These are phyloP conservation scores for Bergia puertoricense DNA, from an alignment of 92 coral and sea anemone species.

Conservation along the genomic window DNA sequence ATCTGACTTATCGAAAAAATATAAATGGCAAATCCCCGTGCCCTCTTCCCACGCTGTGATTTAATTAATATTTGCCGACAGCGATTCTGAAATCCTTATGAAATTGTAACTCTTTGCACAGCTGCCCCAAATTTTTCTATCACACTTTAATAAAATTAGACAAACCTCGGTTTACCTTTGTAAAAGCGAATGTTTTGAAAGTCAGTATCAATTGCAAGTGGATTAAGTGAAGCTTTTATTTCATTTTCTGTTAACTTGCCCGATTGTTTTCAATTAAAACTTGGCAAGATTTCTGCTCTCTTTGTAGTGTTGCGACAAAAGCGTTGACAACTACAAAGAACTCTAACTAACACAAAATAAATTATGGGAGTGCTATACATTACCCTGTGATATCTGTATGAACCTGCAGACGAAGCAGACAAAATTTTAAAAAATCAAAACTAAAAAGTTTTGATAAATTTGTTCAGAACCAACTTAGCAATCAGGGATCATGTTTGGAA, in stretches of 20 bases:
- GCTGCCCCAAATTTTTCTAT: background rate
- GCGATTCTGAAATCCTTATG: background rate
- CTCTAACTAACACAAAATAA: no score
- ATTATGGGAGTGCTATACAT: no score
- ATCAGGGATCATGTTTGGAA: no score
- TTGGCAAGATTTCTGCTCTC: background rate
- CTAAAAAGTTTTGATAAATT: no score
- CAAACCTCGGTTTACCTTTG: background rate
- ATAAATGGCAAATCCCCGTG: background rate
- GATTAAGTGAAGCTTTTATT: background rate
- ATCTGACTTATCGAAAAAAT: background rate
- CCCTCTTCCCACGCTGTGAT: background rate
- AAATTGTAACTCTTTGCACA: background rate
- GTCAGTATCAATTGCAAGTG: background rate
- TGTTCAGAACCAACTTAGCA: no score
- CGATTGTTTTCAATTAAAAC: background rate
- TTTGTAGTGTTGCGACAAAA: no score
- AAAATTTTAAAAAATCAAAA: no score
- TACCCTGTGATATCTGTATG: no score
- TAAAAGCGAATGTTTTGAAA: background rate
- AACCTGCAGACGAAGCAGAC: no score
- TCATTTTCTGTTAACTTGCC: no score
- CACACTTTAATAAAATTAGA: background rate
- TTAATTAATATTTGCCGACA: background rate
- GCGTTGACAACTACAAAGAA: no score